Conservation (phyloP, 2,797 vertebrate species). For the Sebastes reedi region DNA sequence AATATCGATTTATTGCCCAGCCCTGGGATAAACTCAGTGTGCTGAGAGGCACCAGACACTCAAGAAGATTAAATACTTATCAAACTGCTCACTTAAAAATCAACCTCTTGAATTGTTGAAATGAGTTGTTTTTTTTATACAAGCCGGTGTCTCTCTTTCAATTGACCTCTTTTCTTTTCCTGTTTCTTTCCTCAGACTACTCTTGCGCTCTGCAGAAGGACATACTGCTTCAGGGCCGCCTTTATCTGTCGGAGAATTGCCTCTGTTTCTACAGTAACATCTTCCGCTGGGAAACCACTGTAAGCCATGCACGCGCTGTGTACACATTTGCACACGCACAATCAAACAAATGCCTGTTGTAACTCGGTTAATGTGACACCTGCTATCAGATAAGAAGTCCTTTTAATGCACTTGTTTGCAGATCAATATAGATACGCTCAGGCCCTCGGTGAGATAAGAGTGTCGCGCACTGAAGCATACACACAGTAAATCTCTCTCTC, state of each 20-base stretch:
- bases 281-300: constrained; percentile 95
- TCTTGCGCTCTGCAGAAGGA: constrained; percentile 93
- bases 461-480: background rate
- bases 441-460: constrained; percentile 19
- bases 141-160: background rate
- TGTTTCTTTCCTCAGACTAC: constrained; percentile 83
- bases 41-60: background rate
- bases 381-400: constrained; percentile 36
- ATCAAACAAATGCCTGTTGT: background rate
- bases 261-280: constrained; percentile 96
- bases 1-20: no score
- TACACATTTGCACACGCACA: background rate
- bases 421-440: constrained; percentile 28
- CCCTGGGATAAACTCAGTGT: background rate
- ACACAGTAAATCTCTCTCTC: background rate
- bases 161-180: constrained; percentile 2
- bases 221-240: constrained; percentile 91
- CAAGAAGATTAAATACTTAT: background rate
- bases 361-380: constrained; percentile 30
- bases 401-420: constrained; percentile 40
- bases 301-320: constrained; percentile 60
- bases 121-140: background rate
- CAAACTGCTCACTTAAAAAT: background rate
- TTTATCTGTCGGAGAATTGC: constrained; percentile 94
- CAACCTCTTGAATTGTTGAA: background rate